Base-by-base conservation (phyloP, 1,140 invertebrate species). In the Ptiloglossa arizonensis region DNA sequence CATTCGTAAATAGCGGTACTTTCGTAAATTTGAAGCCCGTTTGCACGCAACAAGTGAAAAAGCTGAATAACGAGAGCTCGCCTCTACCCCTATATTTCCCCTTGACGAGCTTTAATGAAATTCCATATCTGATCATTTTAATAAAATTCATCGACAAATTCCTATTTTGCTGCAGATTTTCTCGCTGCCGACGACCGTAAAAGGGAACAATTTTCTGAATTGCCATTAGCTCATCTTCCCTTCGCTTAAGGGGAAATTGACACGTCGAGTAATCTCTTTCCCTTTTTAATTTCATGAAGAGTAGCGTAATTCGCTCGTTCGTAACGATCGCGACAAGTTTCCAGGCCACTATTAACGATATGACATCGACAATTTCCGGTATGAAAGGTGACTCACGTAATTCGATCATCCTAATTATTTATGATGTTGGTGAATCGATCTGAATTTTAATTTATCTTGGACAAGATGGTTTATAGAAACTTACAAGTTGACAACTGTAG, bases 31-130 rank as follows among this genome's bases (percentile, higher is more conserved):
- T 13, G 5, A 22, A 27, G 13, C 44, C 11, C 44, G 29, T 50
- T 50, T 13, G 13, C 22, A 50, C 44, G 64, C 64, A 67, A 67
- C 64, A 67, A 67, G 64, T 67, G 64, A 67, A 32, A 67, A 67
- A 29, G 11, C n/a, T 22, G 44, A 46, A 32, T 67, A 67, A 67
- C 44, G 64, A 67, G 64, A 48, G 15, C 19, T 32, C 9, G 2
- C 11, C 27, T 15, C 19, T 11, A n/a, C 24, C 0, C 17, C 41
- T 48, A 32, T 29, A 29, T 29, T 66, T n/a, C 27, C 63, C 41
- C 63, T 29, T 50, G 44, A 29, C 29, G 46, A 35, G 29, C 29
- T 67, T 22, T 50, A 67, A 67, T 67, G 46, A 67, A 67, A 67
- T 67, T 67, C 46, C 46, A 32, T 22, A 32, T 67, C 64, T 50